phyloP scores from a whole-genome alignment of 2,113 vertebrate species.

The Mustela nigripes region DNA sequence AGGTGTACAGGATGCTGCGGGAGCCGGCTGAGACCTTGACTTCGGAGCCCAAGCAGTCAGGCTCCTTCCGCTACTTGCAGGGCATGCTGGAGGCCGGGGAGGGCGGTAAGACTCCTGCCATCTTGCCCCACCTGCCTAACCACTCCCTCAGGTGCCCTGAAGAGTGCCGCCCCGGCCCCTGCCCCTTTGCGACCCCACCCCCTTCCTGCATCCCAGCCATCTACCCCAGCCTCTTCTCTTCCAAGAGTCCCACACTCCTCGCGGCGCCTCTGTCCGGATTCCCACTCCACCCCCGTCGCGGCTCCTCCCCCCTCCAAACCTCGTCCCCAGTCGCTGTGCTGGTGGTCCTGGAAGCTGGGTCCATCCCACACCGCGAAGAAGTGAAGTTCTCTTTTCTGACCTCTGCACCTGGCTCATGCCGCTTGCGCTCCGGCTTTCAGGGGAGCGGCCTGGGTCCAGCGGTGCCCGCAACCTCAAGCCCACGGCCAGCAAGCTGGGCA shows the following conservation, averaged over 20 bases:
- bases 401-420: background rate
- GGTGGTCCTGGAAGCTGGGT: background rate
- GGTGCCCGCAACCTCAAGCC: slow-evolving; percentile 91
- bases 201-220: background rate
- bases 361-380: background rate
- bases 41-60: slow-evolving; percentile 96
- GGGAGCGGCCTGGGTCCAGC: slow-evolving; percentile 87
- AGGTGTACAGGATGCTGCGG: slow-evolving; percentile 99
- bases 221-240: background rate
- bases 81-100: slow-evolving; percentile 97
- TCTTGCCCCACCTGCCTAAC: background rate
- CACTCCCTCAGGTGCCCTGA: background rate
- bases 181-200: fast-evolving
- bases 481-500: slow-evolving; percentile 91
- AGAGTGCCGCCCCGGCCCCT: too few relatives aligned
- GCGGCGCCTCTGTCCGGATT: background rate
- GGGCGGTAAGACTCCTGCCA: slow-evolving; percentile 89
- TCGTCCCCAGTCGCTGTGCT: background rate
- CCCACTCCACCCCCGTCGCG: background rate
- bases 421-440: slow-evolving; percentile 83
- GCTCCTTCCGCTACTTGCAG: slow-evolving; percentile 97
- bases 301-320: background rate
- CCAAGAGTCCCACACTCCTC: fast-evolving
- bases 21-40: slow-evolving; percentile 89
- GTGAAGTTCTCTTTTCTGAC: background rate